Base-by-base conservation (phyloP, 2,113 vertebrate genomes). In the Cavia aperea region DNA sequence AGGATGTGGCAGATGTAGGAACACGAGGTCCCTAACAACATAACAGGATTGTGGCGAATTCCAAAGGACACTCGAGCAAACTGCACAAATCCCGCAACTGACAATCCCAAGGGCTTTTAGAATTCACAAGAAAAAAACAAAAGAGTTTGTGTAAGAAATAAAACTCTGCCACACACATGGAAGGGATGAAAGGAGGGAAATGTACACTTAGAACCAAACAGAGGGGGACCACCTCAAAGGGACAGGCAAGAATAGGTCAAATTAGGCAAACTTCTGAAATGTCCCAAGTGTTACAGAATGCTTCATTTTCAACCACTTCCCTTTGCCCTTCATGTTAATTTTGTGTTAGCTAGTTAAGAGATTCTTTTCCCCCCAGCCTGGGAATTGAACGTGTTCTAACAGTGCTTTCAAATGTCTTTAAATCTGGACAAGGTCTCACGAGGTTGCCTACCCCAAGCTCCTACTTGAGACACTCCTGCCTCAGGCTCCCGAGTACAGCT, bases 21-120 rank as follows among this genome's bases (percentile, higher is more conserved):
- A n/a, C 16, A 39, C 49, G n/a, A 56, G 70, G 65, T 46, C 70
- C 26, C 43, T 10, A 15, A 51, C 19, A 19, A 49, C 94, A 73
- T 43, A 81, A 93, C 90, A 93, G 75, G 94, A 88, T 75, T 75
- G 16, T 4, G 7, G 78, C 33, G n/a, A 62, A 82, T 39, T 79
- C 81, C 60, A 21, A 89, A 26, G 16, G 6, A 46, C 1, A 21
- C 11, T 11, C 19, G 7, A 49, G 81, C 89, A 62, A 43, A 68
- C 26, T 12, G 36, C 39, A 84, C 24, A 19, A 11, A 29, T n/a
- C 66, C 39, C 8, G 0, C 33, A 11, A 56, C 33, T 65, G 84
- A 92, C 39, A 66, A 26, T 26, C 56, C 43, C 78, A 13, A 26
- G 26, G 39, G 85, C 46, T 56, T 39, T 51, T 46, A 63, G 31